Conservation (phyloP, 2,113 vertebrate species). For the Oncorhynchus nerka region DNA sequence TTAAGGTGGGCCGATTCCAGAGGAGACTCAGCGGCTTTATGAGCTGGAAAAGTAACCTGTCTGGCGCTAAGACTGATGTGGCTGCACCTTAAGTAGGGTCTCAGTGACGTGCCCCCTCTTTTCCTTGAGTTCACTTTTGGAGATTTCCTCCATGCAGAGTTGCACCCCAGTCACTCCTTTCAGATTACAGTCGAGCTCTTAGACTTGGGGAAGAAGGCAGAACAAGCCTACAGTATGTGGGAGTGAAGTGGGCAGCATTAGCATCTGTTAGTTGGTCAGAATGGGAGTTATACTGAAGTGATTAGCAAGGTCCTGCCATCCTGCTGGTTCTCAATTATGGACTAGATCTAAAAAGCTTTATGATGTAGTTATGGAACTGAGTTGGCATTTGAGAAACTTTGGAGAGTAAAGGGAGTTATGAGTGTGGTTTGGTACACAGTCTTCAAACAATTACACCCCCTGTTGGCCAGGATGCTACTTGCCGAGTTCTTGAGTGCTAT, state of each 20-base stretch:
- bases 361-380: conserved; percentile 2
- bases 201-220: background rate
- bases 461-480: no score
- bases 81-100: conserved; percentile 2
- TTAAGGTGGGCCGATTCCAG: conserved; percentile 16
- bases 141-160: background rate
- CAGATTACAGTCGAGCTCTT: background rate
- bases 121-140: background rate
- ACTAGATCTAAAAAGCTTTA: conserved; percentile 49
- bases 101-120: background rate
- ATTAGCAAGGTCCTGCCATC: conserved; percentile 22
- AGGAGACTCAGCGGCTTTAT: conserved; percentile 16
- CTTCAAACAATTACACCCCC: no score
- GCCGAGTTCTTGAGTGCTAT: no score
- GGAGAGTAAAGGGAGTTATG: no score
- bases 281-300: conserved; percentile 19
- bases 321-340: conserved; percentile 53
- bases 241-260: background rate
- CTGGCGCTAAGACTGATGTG: background rate
- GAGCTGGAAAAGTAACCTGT: conserved; percentile 43
- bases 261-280: background rate
- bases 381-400: no score
- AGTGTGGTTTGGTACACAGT: no score
- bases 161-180: background rate
- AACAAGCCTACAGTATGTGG: background rate